A percentile compares a stretch with the other conserved stretches of the same genome.
phyloP scores from a whole-genome alignment of 1,140 invertebrate genomes.

The Bombus sibiricus region DNA sequence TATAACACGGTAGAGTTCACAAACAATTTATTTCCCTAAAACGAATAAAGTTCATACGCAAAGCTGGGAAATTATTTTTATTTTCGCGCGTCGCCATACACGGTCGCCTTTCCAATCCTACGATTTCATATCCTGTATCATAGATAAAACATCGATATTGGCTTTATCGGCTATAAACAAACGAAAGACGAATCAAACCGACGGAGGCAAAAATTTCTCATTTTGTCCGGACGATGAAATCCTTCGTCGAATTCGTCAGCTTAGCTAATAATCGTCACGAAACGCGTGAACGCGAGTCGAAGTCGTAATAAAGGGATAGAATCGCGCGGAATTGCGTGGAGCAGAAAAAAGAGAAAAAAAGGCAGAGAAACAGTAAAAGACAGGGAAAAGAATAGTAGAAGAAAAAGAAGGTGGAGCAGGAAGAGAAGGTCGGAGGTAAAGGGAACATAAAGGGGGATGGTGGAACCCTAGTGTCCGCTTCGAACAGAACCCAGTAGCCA shows the following conservation, averaged over 20 bases:
- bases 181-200: not conserved
- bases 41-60: not conserved
- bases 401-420: slow-evolving; percentile 12
- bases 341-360: not conserved
- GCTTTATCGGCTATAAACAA: not conserved
- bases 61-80: not conserved
- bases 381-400: slow-evolving; percentile 6
- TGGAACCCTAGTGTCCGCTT: slow-evolving; percentile 53
- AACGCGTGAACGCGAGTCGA: slow-evolving; percentile 54
- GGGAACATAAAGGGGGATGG: slow-evolving; percentile 54
- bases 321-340: slow-evolving; percentile 60
- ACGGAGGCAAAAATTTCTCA: not conserved
- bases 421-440: slow-evolving; percentile 22
- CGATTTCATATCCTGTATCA: not conserved
- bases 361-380: not conserved
- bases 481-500: slow-evolving; percentile 66
- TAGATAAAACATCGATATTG: not conserved
- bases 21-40: not conserved
- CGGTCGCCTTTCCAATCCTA: not conserved
- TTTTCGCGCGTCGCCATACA: not conserved
- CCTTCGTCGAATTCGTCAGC: slow-evolving; percentile 42
- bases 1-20: no score
- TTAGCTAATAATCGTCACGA: slow-evolving; percentile 58
- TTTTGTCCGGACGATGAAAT: slow-evolving; percentile 37
- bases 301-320: slow-evolving; percentile 62